phyloP scores from a whole-genome alignment of 2,113 vertebrate species.

The Phrynosoma platyrhinos region DNA sequence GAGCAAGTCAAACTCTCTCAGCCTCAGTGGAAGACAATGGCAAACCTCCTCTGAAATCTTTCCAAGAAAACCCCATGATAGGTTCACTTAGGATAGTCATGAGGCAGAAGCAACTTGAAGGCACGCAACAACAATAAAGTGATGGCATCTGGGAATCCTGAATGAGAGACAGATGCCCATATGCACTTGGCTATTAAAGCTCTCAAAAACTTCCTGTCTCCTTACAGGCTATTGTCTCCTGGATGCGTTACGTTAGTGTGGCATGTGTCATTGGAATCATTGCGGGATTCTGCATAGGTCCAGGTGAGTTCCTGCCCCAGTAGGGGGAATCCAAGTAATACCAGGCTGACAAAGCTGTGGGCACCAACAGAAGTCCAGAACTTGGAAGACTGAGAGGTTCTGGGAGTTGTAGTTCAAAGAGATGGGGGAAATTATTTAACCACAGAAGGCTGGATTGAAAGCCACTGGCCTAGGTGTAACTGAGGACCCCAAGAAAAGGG shows the following conservation, averaged over 20 bases:
- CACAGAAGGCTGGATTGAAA: not conserved
- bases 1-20: too few relatives aligned
- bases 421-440: slow-evolving; percentile 4
- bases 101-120: too few relatives aligned
- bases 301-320: slow-evolving; percentile 75
- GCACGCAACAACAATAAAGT: not conserved
- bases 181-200: not conserved
- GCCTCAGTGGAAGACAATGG: too few relatives aligned
- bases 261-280: slow-evolving; percentile 89
- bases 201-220: not conserved
- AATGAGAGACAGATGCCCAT: not conserved
- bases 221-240: slow-evolving; percentile 72
- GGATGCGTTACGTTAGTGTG: slow-evolving; percentile 85
- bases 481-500: not conserved
- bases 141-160: not conserved
- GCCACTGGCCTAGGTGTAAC: not conserved
- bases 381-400: too few relatives aligned
- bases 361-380: not conserved
- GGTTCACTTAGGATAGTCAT: too few relatives aligned
- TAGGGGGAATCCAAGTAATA: not conserved
- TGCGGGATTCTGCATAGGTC: slow-evolving; percentile 91
- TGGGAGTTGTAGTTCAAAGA: too few relatives aligned
- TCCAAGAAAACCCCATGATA: too few relatives aligned
- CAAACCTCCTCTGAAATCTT: too few relatives aligned
- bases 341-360: accelerated